Evolutionary conservation across 2,113 vertebrate species (phyloP), one percentile per base, ranked within the genome.

Genomic region (Amblyornis subalaris): DNA sequence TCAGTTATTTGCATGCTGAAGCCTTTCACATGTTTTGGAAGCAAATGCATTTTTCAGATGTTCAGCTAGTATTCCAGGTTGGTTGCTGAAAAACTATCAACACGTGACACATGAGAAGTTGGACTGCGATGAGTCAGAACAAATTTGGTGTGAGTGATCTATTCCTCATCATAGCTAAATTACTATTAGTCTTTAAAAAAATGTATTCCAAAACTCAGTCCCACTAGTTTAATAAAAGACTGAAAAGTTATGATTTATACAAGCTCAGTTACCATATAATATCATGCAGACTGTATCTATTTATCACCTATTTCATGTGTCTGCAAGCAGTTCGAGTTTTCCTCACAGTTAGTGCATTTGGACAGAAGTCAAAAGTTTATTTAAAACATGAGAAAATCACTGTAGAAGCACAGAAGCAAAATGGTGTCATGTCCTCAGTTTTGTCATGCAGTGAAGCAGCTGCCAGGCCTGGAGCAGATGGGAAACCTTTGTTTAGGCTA

Each of bases 231-330:
- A 97, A 96, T 90, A 95, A 96, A 97, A 96, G 85, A 85, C 76
- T 94, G 78, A 93, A 96, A 97, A 97, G 88, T 94, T 93, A 70
- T 74, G 53, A 95, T 96, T 96, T 96, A 85, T 96, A 73, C 9
- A 57, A 95, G 35, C 26, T 95, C 81, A 67, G 76, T 94, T 96
- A 92, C 91, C 79, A 93, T 51, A 84, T 58, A 94, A 31, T 40
- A 91, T 61, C 85, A 72, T 79, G 80, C 53, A 94, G 69, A 82
- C 54, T 89, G 73, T 70, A 80, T 94, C 87, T 93, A 95, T 96
- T 96, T 97, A 96, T 97, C 96, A 96, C 89, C 72, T 93, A 95
- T 96, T 97, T 96, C 93, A 94, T 90, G 93, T 94, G 92, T 96
- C 96, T 94, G 64, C 94, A 92, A 96, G 95, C 70, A 94, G 78